Base-by-base conservation (phyloP, 2,888 invertebrate species). In the Prosopocoilus inquinatus region DNA sequence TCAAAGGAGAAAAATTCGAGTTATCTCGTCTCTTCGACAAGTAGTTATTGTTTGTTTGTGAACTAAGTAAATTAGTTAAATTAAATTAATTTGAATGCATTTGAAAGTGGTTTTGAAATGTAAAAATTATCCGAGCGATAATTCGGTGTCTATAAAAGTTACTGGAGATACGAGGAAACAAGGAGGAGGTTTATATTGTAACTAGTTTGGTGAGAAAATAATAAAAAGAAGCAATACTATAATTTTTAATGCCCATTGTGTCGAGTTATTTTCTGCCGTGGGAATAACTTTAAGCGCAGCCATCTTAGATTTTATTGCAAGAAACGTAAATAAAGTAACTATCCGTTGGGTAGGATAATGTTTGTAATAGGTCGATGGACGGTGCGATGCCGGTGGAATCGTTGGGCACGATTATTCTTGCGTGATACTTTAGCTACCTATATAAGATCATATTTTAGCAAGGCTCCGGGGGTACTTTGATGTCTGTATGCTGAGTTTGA, bases 371-470 rank as follows among this genome's bases (percentile, higher is more conserved):
- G 20, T 28, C 7, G 20, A 28, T 28, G 20, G 20, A 28, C 20
- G 20, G 20, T 28, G n/a, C n/a, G n/a, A n/a, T n/a, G n/a, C n/a
- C n/a, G 20, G 20, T 28, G 20, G 20, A 28, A 28, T 28, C 7
- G 20, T 28, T 28, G 20, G 63, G 62, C 65, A 69, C 70, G 69
- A 70, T 70, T 69, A 70, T 70, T 67, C 67, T 69, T 69, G 66
- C 68, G 68, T 65, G 64, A 62, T 63, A 65, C 64, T 67, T 67
- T 64, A 62, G 66, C 65, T 61, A 63, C 62, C 60, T 66, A 68
- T 70, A 70, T 66, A 67, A 67, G 64, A 67, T 68, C 64, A 69
- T 70, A 71, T 69, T 71, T 71, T 65, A 70, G 66, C 65, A 63
- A 64, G 65, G 64, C 20, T 28, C 20, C 65, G 64, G 60, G 64